These are phyloP conservation scores for Cheilosia impressa DNA, from an alignment of 2,888 invertebrate genomes.

Conservation along the genomic window DNA sequence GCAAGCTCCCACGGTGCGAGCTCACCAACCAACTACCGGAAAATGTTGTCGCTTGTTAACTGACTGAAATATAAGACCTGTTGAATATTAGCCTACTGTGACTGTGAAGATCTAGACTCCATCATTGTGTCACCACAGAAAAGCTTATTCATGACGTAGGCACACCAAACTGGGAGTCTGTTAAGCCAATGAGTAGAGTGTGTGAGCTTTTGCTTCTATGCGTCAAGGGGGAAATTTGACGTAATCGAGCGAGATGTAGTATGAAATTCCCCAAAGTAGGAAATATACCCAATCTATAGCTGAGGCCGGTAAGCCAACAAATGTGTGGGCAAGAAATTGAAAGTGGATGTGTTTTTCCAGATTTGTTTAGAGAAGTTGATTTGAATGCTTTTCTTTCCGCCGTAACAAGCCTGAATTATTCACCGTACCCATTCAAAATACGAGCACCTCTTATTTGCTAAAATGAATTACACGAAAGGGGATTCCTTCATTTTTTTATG, in stretches of 20 bases:
- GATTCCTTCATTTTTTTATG: neutral
- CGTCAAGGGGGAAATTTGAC: conserved; percentile 22
- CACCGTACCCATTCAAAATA: neutral
- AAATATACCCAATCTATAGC: neutral
- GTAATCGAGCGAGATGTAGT: conserved; percentile 13
- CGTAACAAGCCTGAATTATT: no score
- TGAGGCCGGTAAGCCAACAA: neutral
- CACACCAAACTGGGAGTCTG: conserved; percentile 36
- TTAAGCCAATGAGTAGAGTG: neutral
- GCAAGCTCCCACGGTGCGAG: neutral
- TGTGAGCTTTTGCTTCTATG: conserved; percentile 46
- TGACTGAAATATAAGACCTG: conserved; percentile 46
- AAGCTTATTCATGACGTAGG: conserved; percentile 63
- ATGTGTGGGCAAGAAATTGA: neutral
- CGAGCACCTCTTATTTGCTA: no score
- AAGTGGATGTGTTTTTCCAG: conserved; percentile 1
- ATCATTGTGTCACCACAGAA: conserved; percentile 28
- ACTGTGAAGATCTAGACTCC: conserved; percentile 34
- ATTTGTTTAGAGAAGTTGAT: neutral
- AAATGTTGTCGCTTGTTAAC: conserved; percentile 52
- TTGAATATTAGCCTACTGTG: conserved; percentile 50
- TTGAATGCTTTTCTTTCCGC: neutral
- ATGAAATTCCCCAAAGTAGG: conserved; percentile 19
- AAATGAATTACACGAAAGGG: conserved; percentile 2
- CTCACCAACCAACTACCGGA: conserved; percentile 47